phyloP scores from a whole-genome alignment of 2,113 vertebrate genomes.

The Globicephala melas region DNA sequence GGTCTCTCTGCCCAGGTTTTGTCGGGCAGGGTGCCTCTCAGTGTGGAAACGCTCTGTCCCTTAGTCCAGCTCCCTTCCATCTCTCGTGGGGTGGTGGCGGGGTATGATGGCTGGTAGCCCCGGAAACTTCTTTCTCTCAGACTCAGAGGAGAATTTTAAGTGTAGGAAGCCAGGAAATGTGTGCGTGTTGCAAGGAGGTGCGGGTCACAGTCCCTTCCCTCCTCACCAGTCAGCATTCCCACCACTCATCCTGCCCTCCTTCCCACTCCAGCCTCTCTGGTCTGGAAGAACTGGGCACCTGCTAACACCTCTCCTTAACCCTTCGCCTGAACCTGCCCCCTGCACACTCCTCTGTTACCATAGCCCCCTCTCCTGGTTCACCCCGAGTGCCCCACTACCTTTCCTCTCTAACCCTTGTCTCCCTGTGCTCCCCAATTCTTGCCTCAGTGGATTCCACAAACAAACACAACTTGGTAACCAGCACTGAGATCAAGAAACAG shows the following conservation, averaged over 20 bases:
- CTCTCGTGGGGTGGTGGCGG: background rate
- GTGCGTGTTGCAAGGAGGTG: background rate
- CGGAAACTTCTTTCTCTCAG: background rate
- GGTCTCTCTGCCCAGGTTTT: background rate
- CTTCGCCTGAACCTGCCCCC: fast-evolving
- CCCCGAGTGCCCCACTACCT: background rate
- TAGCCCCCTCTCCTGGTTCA: background rate
- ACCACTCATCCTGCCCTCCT: too few species aligned
- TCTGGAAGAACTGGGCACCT: background rate
- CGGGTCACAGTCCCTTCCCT: background rate
- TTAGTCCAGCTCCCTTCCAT: background rate
- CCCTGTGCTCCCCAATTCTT: background rate
- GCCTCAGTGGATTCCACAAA: background rate
- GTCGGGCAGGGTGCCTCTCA: background rate
- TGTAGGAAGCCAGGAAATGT: background rate
- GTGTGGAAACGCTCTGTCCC: background rate
- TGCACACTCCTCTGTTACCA: background rate
- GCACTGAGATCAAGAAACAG: background rate
- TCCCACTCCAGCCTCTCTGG: background rate
- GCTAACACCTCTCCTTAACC: background rate
- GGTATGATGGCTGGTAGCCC: background rate
- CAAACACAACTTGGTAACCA: background rate
- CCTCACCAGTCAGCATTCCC: background rate
- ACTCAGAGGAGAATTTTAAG: background rate
- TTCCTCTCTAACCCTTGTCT: background rate